These are phyloP conservation scores for Bombus pascuorum DNA, from an alignment of 1,140 invertebrate species.

Conservation along the genomic window DNA sequence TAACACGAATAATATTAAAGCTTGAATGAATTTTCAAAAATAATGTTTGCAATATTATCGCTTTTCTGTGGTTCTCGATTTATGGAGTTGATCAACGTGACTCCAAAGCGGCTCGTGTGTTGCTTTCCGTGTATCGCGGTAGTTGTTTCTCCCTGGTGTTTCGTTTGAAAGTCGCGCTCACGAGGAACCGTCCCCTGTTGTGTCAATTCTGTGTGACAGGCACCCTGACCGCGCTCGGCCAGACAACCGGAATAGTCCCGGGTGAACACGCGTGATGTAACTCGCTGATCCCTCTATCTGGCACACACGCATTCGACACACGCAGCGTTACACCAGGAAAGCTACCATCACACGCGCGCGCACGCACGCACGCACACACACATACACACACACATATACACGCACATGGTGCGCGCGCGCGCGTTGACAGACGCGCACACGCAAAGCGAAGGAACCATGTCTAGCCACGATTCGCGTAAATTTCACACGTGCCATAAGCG, in stretches of 20 bases:
- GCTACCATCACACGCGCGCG: background rate
- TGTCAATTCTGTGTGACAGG: slow-evolving; percentile 41
- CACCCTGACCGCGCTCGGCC: slow-evolving; percentile 25
- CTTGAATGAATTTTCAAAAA: no score
- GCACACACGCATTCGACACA: slow-evolving; percentile 2
- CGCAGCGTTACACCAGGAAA: background rate
- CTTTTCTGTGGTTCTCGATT: no score
- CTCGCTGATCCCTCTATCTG: slow-evolving; percentile 37
- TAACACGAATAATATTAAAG: background rate
- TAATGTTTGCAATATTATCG: no score
- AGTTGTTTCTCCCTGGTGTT: slow-evolving; percentile 35
- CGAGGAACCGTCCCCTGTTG: background rate
- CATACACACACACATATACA: background rate
- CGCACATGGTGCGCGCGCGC: background rate
- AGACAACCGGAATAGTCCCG: slow-evolving; percentile 44
- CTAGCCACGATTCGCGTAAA: slow-evolving; percentile 57
- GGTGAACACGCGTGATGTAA: slow-evolving; percentile 51
- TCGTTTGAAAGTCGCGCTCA: slow-evolving; percentile 20
- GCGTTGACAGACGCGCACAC: background rate
- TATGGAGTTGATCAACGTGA: background rate
- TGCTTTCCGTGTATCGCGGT: background rate
- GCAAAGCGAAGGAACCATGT: slow-evolving; percentile 37
- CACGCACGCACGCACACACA: background rate
- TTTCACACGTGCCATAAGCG: slow-evolving; percentile 63
- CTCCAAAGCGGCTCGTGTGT: background rate